These are phyloP conservation scores for Cyanistes caeruleus DNA, from an alignment of 2,113 vertebrate genomes.

Conservation along the genomic window DNA sequence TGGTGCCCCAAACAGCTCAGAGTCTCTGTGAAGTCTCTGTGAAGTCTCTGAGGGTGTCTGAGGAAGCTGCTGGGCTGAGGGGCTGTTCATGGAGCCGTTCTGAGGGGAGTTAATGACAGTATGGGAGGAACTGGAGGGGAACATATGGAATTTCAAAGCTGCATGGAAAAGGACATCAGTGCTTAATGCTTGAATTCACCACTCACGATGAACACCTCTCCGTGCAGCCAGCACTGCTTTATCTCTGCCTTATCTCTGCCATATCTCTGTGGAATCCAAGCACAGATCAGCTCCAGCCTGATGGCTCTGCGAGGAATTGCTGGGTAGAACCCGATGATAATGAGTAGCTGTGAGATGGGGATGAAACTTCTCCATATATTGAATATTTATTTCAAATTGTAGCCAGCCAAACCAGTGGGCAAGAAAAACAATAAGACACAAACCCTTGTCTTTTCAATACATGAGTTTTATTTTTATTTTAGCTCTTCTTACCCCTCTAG, in stretches of 20 bases:
- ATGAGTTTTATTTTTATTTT: constrained; percentile 48
- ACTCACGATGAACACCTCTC: neutral
- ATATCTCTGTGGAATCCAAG: neutral
- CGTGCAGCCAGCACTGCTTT: neutral
- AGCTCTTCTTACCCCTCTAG: constrained; percentile 29
- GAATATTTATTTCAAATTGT: neutral
- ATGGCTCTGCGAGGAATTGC: neutral
- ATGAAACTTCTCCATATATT: neutral
- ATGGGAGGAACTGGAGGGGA: neutral
- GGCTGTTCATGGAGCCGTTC: neutral
- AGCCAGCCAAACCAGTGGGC: neutral
- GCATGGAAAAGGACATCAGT: neutral
- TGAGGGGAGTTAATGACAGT: neutral
- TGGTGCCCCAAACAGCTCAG: neutral
- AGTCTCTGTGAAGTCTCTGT: rapidly evolving
- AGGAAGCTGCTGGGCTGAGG: neutral
- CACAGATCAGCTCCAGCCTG: neutral
- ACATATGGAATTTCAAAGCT: constrained; percentile 21
- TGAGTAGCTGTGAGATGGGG: neutral
- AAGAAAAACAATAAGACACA: constrained; percentile 22
- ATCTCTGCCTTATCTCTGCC: neutral
- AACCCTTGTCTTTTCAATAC: neutral
- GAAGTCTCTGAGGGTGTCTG: neutral
- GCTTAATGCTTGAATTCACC: neutral
- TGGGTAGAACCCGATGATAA: neutral